Evolutionary conservation across 2,113 vertebrate species (phyloP), one percentile per base, ranked within the genome.

Genomic region (Monopterus albus): DNA sequence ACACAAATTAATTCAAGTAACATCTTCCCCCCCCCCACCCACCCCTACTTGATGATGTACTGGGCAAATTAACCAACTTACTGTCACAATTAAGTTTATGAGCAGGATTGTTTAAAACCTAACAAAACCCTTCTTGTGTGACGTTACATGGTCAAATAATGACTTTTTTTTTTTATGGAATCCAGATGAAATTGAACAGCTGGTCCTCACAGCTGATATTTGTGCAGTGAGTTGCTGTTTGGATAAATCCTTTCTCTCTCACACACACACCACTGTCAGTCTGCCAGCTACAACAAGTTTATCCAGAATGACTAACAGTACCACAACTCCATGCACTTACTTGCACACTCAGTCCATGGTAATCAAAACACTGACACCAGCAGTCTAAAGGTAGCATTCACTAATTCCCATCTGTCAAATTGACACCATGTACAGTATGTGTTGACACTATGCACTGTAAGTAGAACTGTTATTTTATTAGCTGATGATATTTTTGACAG

Each of bases 151-250:
- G 26, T 8, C 29, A 43, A 51, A 64, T 63, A 36, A 23, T 68
- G 17, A 33, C 35, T 31, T 40, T 76, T 81, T 29, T 35, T 31
- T 40, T 76, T 81, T 29, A 57, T 17, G 28, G 18, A 58, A 46
- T 52, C 33, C 45, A 57, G 35, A 73, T 53, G 52, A 40, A 82
- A 69, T 18, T 43, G 33, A 65, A 65, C 68, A 72, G 79, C 66
- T 81, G 78, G 59, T 45, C 9, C 61, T 36, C 31, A 74, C 56
- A 51, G 62, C 49, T 35, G 69, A 61, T 46, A 53, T 47, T 42
- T 49, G n/a, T 36, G 42, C 25, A 51, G 14, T 46, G 47, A 64
- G 26, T 59, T 10, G 2, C n/a, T 29, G 28, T 56, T 53, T 31
- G 20, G 33, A 25, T 57, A 39, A 70, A 40, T 53, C 58, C 18